Evolutionary conservation across 2,888 invertebrate genomes (phyloP).

Genomic region (Chrysolina americana): DNA sequence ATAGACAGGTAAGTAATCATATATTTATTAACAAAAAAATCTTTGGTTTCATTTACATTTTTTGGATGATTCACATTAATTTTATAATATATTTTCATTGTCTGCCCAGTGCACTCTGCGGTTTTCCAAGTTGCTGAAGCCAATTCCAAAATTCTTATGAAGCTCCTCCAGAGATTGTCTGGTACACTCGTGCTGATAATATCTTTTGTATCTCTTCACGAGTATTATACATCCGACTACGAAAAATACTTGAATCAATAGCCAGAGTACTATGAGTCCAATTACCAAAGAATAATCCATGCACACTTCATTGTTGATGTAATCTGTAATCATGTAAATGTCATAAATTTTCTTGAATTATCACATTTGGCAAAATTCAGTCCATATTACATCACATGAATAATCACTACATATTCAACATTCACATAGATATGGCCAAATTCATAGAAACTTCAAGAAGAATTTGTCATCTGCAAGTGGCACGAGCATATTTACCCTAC

Average conservation of each 20-base stretch:
- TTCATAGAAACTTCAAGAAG: too few relatives aligned
- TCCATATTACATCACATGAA: too few relatives aligned
- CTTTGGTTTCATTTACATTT: constrained; percentile 21
- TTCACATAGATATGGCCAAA: too few relatives aligned
- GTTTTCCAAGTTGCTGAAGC: constrained; percentile 76
- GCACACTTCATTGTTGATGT: constrained; percentile 66
- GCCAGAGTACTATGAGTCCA: constrained; percentile 71
- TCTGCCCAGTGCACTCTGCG: constrained; percentile 82
- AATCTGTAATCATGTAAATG: constrained; percentile 59
- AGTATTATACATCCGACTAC: constrained; percentile 72
- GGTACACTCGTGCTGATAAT: constrained; percentile 70
- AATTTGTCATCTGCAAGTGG: too few relatives aligned
- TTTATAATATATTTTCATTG: constrained; percentile 54
- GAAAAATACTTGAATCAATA: constrained; percentile 73
- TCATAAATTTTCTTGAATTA: not conserved
- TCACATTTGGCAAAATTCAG: too few relatives aligned
- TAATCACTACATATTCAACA: too few relatives aligned
- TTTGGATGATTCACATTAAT: not conserved
- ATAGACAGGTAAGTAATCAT: not conserved
- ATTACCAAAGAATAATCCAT: constrained; percentile 73
- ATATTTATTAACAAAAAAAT: constrained; percentile 15
- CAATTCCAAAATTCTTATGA: constrained; percentile 77
- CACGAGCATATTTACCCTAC: too few relatives aligned
- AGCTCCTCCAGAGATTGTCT: constrained; percentile 69
- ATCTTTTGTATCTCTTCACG: constrained; percentile 72